Evolutionary conservation across 2,888 invertebrate genomes (phyloP).

Genomic region (Zygogramma bicolorata): DNA sequence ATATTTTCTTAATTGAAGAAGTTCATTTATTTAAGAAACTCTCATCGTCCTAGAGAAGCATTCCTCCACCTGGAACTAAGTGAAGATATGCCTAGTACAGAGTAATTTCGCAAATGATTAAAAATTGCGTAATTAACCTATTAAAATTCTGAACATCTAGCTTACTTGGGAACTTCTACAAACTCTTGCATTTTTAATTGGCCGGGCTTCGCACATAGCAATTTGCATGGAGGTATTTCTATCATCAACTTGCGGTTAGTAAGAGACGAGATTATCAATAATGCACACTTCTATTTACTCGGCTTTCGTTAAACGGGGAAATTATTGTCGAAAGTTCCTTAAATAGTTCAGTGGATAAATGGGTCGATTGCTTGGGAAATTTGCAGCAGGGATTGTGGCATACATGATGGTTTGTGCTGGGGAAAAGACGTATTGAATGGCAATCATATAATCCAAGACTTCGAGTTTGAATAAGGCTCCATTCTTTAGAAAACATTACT

Average conservation of each 20-base stretch:
- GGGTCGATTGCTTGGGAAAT: not conserved
- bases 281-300: slow-evolving; percentile 18
- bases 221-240: slow-evolving; percentile 34
- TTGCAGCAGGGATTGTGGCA: no score
- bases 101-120: not conserved
- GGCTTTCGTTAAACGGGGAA: not conserved
- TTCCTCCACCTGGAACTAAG: not conserved
- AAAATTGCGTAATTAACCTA: slow-evolving; percentile 9
- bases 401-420: no score
- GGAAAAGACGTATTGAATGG: no score
- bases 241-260: slow-evolving; percentile 35
- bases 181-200: slow-evolving; percentile 29
- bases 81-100: not conserved
- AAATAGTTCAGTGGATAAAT: not conserved
- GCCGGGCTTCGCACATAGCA: slow-evolving; percentile 19
- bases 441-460: no score
- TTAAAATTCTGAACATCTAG: slow-evolving; percentile 17
- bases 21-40: not conserved
- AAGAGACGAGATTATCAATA: slow-evolving; percentile 32
- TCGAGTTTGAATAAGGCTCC: no score
- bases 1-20: not conserved
- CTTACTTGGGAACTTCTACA: slow-evolving; percentile 11
- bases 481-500: no score
- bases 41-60: not conserved
- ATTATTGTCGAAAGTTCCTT: slow-evolving; percentile 2